phyloP scores from a whole-genome alignment of 2,113 vertebrate species.

The Pteropus alecto region DNA sequence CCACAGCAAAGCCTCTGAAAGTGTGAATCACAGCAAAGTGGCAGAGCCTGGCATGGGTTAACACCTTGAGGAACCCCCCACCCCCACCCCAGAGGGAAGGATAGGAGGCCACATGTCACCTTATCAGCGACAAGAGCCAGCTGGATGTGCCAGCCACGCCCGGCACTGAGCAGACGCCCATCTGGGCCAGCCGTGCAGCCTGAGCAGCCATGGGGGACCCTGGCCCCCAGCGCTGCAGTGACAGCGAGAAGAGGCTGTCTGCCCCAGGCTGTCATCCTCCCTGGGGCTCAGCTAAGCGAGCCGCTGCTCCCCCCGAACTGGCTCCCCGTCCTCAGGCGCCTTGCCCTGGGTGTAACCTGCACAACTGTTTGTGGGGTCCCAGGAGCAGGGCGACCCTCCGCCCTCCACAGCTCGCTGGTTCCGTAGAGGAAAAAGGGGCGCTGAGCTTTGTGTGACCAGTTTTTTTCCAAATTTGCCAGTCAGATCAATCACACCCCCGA shows the following conservation, averaged over 20 bases:
- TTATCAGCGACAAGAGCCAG: accelerated
- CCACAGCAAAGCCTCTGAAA: neutral
- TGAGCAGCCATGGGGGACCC: accelerated
- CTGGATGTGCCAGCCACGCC: neutral
- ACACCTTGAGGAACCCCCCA: accelerated
- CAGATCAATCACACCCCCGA: neutral
- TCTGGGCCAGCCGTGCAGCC: neutral
- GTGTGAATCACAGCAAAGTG: too few species aligned
- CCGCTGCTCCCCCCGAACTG: accelerated
- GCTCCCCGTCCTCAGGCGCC: neutral
- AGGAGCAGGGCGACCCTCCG: accelerated
- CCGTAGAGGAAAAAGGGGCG: too few species aligned
- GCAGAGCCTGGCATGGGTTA: accelerated
- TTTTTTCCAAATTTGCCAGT: neutral
- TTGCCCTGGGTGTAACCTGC: neutral
- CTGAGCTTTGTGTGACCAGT: accelerated
- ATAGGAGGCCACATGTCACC: neutral
- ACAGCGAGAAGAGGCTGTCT: too few species aligned
- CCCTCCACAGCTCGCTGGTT: neutral
- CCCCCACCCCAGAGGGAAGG: neutral
- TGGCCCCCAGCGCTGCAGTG: accelerated
- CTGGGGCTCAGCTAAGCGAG: neutral
- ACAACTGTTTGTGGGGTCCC: neutral
- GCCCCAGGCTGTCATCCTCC: accelerated
- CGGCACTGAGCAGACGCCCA: neutral